Evolutionary conservation across 2,113 vertebrate genomes (phyloP), one percentile per base, ranked within the genome.

Genomic region (Gobius niger): DNA sequence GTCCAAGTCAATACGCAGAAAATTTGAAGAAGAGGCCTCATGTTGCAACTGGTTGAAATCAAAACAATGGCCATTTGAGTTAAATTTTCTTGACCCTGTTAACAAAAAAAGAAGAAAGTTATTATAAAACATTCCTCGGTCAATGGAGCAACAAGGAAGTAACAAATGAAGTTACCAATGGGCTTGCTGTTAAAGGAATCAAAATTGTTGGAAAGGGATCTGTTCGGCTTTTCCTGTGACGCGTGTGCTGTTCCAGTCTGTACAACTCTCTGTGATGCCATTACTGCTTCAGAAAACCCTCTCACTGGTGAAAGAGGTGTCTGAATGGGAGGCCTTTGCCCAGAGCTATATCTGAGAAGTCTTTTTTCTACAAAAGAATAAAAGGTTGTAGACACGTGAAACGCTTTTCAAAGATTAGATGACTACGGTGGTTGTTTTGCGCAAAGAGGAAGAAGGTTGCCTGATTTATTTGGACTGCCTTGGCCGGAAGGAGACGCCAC

Each of bases 1-100:
- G 90, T 98, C 92, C 77, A 98, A 82, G 63, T 92, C 94, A 19
- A 98, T 89, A 16, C 92, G 92, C 5, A 96, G 95, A 56, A 93
- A 90, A 67, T 74, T 91, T 76, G 93, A 90, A 15, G 90, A 75
- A 80, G 90, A 93, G 68, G 94, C 91, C 63, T 95, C 94, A 64
- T 85, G 75, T 65, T 90, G 89, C 44, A 93, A 86, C 15, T 86
- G 92, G 65, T 91, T 88, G 67, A 93, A 73, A 42, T 92, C 91
- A 85, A 94, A 92, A 8, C 68, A 81, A 14, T 65, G 34, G 44
- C 75, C 11, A 15, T 50, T 83, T 53, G 81, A 34, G 54, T 54
- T 71, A 40, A 16, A 70, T 59, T 77, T 63, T n/a, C 47, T 64
- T n/a, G 72, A 78, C 50, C 57, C 65, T 61, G 70, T 85, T 34